Evolutionary conservation across 2,797 vertebrate species (phyloP).

Genomic region (Helicolenus hilgendorfi): DNA sequence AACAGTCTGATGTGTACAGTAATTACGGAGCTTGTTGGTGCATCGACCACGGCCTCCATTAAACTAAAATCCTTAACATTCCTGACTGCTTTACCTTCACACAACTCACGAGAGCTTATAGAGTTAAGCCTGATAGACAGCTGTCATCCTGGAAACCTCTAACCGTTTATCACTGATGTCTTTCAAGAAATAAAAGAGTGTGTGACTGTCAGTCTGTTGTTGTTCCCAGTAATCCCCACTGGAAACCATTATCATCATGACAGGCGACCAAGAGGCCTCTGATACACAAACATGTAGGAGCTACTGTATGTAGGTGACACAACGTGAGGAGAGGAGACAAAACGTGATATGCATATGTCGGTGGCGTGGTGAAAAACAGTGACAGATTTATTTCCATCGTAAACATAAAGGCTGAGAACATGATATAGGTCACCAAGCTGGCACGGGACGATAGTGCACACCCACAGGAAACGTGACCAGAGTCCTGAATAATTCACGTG

Average conservation of each 20-base stretch:
- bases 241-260: background rate
- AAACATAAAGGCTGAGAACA: slow-evolving; percentile 43
- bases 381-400: slow-evolving; percentile 39
- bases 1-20: background rate
- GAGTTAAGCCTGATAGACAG: background rate
- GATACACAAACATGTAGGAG: background rate
- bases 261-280: background rate
- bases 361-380: background rate
- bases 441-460: slow-evolving; percentile 36
- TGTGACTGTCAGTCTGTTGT: background rate
- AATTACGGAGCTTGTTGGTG: background rate
- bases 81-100: background rate
- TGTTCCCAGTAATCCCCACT: background rate
- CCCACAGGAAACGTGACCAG: slow-evolving; percentile 72
- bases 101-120: background rate
- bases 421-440: slow-evolving; percentile 71
- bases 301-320: background rate
- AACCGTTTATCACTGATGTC: background rate
- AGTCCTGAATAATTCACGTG: slow-evolving; percentile 81
- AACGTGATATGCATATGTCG: background rate
- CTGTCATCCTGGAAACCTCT: background rate
- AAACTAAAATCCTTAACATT: background rate
- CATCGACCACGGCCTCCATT: background rate
- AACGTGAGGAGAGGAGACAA: background rate
- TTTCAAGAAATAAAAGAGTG: background rate